Percentiles rank a stretch among this genome's conserved stretches.
These are phyloP conservation scores for Gastrophryne carolinensis DNA, from an alignment of 2,797 vertebrate species.

Conservation along the genomic window DNA sequence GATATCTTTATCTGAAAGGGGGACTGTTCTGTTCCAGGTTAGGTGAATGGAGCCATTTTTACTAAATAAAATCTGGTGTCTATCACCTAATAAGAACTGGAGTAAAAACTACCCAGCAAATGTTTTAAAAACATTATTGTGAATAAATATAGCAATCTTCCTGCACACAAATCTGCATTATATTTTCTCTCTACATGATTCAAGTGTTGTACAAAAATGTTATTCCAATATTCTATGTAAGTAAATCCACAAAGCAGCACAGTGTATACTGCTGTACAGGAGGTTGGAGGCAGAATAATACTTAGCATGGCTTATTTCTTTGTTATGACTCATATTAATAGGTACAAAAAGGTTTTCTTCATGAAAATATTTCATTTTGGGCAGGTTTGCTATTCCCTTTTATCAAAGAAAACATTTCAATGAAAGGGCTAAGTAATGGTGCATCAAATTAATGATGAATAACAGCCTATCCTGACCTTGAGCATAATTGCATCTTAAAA, in stretches of 20 bases:
- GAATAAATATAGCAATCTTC: no score
- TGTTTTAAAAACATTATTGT: no score
- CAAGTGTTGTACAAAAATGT: no score
- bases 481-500: no score
- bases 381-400: background rate
- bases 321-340: background rate
- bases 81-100: no score
- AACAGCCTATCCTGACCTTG: background rate
- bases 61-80: no score
- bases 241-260: background rate
- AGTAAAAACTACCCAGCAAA: no score
- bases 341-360: background rate
- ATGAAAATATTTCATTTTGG: background rate
- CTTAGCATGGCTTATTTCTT: background rate
- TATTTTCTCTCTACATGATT: background rate
- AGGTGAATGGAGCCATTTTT: no score
- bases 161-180: background rate
- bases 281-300: background rate
- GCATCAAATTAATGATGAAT: conserved; percentile 10
- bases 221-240: background rate
- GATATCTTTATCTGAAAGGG: no score
- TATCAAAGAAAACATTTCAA: background rate
- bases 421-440: background rate
- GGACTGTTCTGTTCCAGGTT: no score
- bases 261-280: background rate